Conservation (phyloP, 2,888 invertebrate species). For the Hyposoter didymator region DNA sequence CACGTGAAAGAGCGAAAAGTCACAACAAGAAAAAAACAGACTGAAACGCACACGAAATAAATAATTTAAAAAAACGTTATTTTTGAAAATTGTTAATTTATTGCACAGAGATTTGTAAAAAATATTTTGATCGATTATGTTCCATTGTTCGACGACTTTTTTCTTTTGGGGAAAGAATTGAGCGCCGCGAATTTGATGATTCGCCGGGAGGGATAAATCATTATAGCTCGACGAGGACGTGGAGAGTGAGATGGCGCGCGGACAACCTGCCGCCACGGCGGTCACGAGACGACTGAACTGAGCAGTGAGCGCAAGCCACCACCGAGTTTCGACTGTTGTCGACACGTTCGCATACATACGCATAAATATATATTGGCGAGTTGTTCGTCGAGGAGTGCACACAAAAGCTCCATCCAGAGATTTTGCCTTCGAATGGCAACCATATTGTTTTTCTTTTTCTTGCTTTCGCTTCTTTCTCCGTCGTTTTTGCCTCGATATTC, state of each 20-base stretch:
- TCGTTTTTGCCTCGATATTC: conserved; percentile 14
- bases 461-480: conserved; percentile 16
- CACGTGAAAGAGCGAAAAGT: not conserved
- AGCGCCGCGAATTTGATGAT: conserved; percentile 18
- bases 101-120: not conserved
- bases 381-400: conserved; percentile 46
- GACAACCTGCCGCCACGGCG: conserved; percentile 58
- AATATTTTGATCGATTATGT: not conserved
- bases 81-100: not conserved
- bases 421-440: conserved; percentile 56
- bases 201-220: conserved; percentile 28
- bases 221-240: conserved; percentile 18
- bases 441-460: conserved; percentile 44
- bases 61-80: not conserved
- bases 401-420: conserved; percentile 50
- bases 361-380: conserved; percentile 2
- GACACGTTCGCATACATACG: not conserved
- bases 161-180: not conserved
- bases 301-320: not conserved
- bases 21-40: not conserved
- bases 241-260: conserved; percentile 4
- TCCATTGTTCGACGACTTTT: not conserved
- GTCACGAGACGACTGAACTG: conserved; percentile 65
- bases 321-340: conserved; percentile 25
- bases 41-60: not conserved